Evolutionary conservation across 2,113 vertebrate species (phyloP), one percentile per base, ranked within the genome.

Genomic region (Pholis gunnellus): DNA sequence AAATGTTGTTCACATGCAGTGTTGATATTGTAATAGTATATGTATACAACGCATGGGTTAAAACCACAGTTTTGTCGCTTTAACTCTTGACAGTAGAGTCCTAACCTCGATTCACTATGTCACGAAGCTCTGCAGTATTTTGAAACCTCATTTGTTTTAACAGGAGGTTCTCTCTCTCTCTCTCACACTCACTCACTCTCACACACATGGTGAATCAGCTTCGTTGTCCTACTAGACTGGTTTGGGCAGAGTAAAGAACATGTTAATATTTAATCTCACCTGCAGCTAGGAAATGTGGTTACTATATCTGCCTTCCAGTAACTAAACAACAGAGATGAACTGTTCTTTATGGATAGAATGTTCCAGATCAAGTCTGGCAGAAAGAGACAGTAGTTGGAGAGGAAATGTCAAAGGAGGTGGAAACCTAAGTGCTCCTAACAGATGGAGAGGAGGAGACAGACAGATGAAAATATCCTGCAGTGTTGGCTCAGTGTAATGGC

Each of bases 401-500:
- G 60, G 25, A 69, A 14, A 81, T 82, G 18, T 56, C 9, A 70
- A 63, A 84, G 40, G 54, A 48, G 82, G 63, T 29, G 60, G n/a
- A 79, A 75, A 68, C 42, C 75, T 31, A 61, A 81, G 76, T 75
- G 71, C 57, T 86, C 13, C 64, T 38, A 84, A 79, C 83, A 91
- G 91, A 91, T 88, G 83, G 86, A 75, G 72, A 82, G 89, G 78
- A 84, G 84, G 79, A 87, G 81, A 88, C 57, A 74, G 76, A 67
- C 82, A 89, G 78, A 84, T 90, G 82, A 76, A 91, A 84, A 83
- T 76, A 70, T 87, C 69, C 75, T 75, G 60, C 74, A 81, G 85
- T 78, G 36, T 70, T 80, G 82, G 48, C 79, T 81, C 50, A 56
- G 65, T 67, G 64, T 18, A 72, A 83, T 83, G 78, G 31, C 56